Conservation (phyloP, 2,113 vertebrate genomes). For the Alosa alosa region DNA sequence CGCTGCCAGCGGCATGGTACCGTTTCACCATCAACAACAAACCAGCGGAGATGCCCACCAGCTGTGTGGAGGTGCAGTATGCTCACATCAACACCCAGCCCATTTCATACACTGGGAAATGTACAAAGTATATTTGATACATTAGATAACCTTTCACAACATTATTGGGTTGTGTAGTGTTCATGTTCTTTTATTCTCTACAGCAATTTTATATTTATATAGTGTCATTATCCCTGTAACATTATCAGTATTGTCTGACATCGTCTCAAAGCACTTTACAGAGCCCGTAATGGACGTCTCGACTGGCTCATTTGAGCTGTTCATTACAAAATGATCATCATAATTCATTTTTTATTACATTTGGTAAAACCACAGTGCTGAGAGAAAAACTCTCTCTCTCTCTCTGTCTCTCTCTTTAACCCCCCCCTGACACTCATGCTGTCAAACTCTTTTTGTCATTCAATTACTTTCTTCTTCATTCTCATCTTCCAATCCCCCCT, state of each 20-base stretch:
- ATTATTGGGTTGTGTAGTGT: neutral
- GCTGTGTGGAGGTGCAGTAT: conserved; percentile 66
- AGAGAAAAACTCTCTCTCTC: neutral
- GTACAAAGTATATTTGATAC: neutral
- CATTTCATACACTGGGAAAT: neutral
- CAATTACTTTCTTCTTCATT: too few species aligned
- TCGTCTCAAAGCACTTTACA: neutral
- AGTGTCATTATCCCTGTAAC: too few species aligned
- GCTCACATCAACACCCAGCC: neutral
- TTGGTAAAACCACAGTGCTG: neutral
- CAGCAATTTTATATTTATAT: too few species aligned
- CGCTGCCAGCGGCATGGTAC: conserved; percentile 69
- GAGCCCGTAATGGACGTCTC: neutral
- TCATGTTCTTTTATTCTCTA: too few species aligned
- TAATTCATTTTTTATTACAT: neutral
- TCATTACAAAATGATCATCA: neutral
- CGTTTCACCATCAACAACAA: conserved; percentile 69
- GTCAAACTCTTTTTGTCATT: too few species aligned
- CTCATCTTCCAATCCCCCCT: neutral
- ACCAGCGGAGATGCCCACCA: conserved; percentile 73
- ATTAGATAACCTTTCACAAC: neutral
- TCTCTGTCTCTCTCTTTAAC: neutral
- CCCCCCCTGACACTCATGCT: too few species aligned
- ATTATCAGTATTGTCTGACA: neutral
- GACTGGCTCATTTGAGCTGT: neutral